Conservation (phyloP, 1,140 invertebrate genomes). For the Platyura marginata region DNA sequence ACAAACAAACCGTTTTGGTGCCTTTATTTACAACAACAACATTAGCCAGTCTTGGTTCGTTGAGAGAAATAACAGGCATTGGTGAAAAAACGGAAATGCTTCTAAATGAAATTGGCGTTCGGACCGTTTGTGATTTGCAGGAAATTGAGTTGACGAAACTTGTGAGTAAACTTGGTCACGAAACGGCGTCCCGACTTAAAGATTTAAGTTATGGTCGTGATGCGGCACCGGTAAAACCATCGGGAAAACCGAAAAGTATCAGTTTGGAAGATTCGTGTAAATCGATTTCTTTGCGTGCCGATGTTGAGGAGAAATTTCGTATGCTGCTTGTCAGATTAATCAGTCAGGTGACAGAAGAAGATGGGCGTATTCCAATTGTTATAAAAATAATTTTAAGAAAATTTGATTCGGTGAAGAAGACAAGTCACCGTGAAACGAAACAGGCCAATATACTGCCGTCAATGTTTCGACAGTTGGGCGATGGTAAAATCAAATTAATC, state of each 20-base stretch:
- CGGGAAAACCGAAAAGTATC: slow-evolving; percentile 44
- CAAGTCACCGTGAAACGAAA: slow-evolving; percentile 46
- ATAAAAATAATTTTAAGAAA: slow-evolving; percentile 54
- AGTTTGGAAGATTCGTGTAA: slow-evolving; percentile 58
- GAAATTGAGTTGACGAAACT: slow-evolving; percentile 34
- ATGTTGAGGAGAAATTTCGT: slow-evolving; percentile 46
- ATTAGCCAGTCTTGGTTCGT: slow-evolving; percentile 36
- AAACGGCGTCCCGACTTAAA: slow-evolving; percentile 44
- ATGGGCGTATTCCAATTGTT: slow-evolving; percentile 52
- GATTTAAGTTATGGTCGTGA: slow-evolving; percentile 52
- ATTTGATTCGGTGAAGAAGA: slow-evolving; percentile 33
- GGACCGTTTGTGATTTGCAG: slow-evolving; percentile 43
- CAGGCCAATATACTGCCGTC: slow-evolving; percentile 48
- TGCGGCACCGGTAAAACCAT: slow-evolving; percentile 42
- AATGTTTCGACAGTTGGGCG: slow-evolving; percentile 33
- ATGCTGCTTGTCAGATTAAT: slow-evolving; percentile 45
- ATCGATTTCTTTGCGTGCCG: slow-evolving; percentile 43
- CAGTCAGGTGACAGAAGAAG: slow-evolving; percentile 49
- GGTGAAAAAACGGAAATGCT: slow-evolving; percentile 43
- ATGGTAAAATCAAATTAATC: slow-evolving; percentile 28
- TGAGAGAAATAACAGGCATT: slow-evolving; percentile 50
- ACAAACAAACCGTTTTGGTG: slow-evolving; percentile 60
- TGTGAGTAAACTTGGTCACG: slow-evolving; percentile 37
- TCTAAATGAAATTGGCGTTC: slow-evolving; percentile 40
- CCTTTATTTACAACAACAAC: slow-evolving; percentile 41